Percentiles rank a stretch among this genome's conserved stretches.
Conservation (phyloP, 2,888 invertebrate species). For the Ichneumoninae sp. region DNA sequence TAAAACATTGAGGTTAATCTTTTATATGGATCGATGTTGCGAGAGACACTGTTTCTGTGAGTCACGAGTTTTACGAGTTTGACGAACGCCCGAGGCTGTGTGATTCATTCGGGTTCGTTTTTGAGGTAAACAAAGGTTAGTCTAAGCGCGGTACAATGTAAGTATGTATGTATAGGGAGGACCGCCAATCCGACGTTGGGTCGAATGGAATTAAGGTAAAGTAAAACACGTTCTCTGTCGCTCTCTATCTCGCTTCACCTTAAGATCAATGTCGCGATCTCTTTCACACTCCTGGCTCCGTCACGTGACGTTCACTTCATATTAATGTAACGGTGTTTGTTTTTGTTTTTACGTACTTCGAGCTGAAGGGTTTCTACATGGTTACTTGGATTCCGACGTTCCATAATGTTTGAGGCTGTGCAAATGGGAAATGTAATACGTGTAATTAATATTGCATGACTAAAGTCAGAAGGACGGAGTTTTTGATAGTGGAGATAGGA, state of each 20-base stretch:
- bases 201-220: neutral
- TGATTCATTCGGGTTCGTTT: constrained; percentile 12
- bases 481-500: no score
- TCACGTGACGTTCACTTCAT: neutral
- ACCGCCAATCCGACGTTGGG: neutral
- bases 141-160: neutral
- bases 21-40: neutral
- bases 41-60: neutral
- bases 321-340: neutral
- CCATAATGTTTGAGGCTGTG: no score
- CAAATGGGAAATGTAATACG: no score
- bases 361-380: neutral
- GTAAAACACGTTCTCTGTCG: no score
- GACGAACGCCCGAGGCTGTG: neutral
- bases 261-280: no score
- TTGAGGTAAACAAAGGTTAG: neutral
- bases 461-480: no score
- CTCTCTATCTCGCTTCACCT: no score
- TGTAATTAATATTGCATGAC: no score
- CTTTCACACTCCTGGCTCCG: no score
- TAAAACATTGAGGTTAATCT: neutral
- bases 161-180: neutral
- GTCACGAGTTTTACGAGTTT: neutral
- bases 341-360: neutral
- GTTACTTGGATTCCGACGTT: no score